Evolutionary conservation across 2,797 vertebrate species (phyloP).

Genomic region (Balearica regulorum): DNA sequence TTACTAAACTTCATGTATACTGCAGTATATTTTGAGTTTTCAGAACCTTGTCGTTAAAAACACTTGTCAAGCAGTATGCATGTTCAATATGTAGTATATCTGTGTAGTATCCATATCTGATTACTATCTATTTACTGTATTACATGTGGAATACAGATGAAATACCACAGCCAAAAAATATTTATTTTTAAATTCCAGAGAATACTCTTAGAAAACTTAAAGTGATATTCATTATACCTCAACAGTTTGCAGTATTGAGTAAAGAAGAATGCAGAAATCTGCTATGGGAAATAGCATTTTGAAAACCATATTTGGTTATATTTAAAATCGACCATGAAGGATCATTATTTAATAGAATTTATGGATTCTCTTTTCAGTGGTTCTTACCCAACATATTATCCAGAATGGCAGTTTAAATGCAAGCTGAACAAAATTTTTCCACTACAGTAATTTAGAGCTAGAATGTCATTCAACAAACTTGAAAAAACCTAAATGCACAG

Average conservation of each 20-base stretch:
- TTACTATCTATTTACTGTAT: not conserved
- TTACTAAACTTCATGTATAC: not conserved
- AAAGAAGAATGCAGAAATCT: not conserved
- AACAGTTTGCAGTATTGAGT: not conserved
- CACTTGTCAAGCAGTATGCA: not conserved
- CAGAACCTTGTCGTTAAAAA: not conserved
- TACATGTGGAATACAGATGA: not conserved
- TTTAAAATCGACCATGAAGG: not conserved
- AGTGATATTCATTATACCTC: not conserved
- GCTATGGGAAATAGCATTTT: not conserved
- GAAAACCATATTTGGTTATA: not conserved
- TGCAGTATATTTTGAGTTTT: not conserved
- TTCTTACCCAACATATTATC: not conserved
- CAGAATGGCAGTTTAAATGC: not conserved
- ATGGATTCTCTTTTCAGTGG: not conserved
- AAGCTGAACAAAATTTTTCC: not conserved
- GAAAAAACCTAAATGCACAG: not conserved
- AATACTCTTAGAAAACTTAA: not conserved
- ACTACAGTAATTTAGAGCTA: not conserved
- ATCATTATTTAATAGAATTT: not conserved
- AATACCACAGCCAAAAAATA: not conserved
- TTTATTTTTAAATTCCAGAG: not conserved
- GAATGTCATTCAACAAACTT: not conserved
- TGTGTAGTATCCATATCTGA: not conserved
- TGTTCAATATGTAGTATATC: not conserved